Conservation (phyloP, 2,888 invertebrate species). For the Plebejus argus region DNA sequence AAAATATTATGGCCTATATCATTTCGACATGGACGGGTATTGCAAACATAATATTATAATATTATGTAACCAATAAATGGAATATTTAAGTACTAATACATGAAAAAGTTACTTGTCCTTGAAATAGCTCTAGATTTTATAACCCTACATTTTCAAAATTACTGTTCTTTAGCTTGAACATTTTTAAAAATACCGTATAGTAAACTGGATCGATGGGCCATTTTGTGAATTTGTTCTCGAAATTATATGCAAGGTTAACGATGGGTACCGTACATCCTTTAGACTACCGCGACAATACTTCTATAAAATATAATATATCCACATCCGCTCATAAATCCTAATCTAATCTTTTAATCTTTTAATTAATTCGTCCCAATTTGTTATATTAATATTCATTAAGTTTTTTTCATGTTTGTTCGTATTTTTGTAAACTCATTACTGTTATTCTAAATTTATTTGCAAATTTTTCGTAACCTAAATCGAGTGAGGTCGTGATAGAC, state of each 20-base stretch:
- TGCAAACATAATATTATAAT: too few relatives aligned
- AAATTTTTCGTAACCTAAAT: not conserved
- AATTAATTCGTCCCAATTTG: not conserved
- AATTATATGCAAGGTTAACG: slow-evolving; percentile 3
- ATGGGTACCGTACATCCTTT: slow-evolving; percentile 12
- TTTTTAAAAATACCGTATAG: not conserved
- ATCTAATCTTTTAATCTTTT: not conserved
- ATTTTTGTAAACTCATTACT: not conserved
- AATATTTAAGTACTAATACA: too few relatives aligned
- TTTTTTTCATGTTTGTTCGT: not conserved
- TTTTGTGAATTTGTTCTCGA: not conserved
- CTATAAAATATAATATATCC: not conserved
- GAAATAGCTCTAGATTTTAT: too few relatives aligned
- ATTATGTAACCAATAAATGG: too few relatives aligned
- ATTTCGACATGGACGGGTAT: not conserved
- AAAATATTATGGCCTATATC: too few relatives aligned
- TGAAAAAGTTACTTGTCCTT: too few relatives aligned
- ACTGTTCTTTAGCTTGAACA: not conserved
- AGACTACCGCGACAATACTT: not conserved
- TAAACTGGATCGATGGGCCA: not conserved
- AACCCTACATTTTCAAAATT: not conserved
- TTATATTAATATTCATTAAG: not conserved
- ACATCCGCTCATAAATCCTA: not conserved
- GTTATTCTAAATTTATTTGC: not conserved
- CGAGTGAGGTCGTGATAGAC: not conserved